A percentile compares a stretch with the other conserved stretches of the same genome.
These are phyloP conservation scores for Vesta saturnalis DNA, from an alignment of 2,888 invertebrate genomes.

Conservation along the genomic window DNA sequence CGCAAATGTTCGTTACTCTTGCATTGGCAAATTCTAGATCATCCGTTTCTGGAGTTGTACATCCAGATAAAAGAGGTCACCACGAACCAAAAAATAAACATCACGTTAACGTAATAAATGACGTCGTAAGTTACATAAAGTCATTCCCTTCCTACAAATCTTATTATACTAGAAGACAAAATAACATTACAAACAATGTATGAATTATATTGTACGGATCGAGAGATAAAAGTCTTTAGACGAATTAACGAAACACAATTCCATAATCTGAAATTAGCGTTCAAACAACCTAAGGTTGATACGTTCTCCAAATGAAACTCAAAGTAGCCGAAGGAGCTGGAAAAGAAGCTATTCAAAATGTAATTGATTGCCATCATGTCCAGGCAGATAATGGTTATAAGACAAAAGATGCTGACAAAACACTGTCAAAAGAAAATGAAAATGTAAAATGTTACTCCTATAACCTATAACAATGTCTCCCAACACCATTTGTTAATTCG, in stretches of 20 bases:
- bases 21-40: background rate
- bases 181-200: background rate
- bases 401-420: slow-evolving; percentile 9
- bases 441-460: slow-evolving; percentile 14
- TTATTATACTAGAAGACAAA: background rate
- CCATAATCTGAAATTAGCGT: too few relatives aligned
- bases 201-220: too few relatives aligned
- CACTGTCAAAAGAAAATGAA: slow-evolving; percentile 11
- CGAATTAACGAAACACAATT: too few relatives aligned
- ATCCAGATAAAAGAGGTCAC: slow-evolving; percentile 6
- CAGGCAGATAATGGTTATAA: background rate
- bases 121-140: background rate
- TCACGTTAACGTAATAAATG: background rate
- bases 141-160: background rate
- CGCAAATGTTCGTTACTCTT: slow-evolving; percentile 21
- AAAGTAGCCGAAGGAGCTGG: background rate
- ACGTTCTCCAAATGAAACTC: background rate
- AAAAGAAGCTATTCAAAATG: background rate
- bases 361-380: background rate
- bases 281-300: background rate
- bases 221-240: too few relatives aligned
- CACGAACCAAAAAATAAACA: slow-evolving; percentile 9
- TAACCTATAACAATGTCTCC: slow-evolving; percentile 45
- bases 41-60: slow-evolving; percentile 6
- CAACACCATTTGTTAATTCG: slow-evolving; percentile 46